These are phyloP conservation scores for Albula glossodonta DNA, from an alignment of 2,113 vertebrate genomes.

Conservation along the genomic window DNA sequence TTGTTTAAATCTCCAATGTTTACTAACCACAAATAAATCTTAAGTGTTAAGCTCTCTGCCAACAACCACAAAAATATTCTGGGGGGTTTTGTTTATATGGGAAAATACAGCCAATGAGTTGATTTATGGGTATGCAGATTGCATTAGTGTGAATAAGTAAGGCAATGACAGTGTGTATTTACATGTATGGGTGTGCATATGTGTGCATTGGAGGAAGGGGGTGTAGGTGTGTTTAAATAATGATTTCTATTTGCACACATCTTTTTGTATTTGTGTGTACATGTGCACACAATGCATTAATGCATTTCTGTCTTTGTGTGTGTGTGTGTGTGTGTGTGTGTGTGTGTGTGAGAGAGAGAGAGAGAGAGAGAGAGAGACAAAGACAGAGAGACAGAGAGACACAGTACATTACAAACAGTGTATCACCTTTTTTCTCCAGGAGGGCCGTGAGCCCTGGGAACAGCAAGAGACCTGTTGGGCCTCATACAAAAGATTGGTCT, in stretches of 20 bases:
- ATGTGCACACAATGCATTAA: too few species aligned
- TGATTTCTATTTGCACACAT: too few species aligned
- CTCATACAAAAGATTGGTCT: slow-evolving; percentile 71
- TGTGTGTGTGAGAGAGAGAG: too few species aligned
- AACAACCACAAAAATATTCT: slow-evolving; percentile 4
- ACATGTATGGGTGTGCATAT: neutral
- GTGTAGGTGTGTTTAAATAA: too few species aligned
- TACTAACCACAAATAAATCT: slow-evolving; percentile 3
- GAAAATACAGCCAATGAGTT: neutral
- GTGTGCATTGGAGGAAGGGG: neutral
- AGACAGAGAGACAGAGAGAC: too few species aligned
- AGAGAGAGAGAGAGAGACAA: too few species aligned
- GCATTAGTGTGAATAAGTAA: neutral
- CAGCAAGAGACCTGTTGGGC: slow-evolving; percentile 65
- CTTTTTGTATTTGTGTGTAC: too few species aligned
- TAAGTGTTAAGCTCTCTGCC: neutral
- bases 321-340: neutral
- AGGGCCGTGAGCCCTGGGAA: slow-evolving; percentile 43
- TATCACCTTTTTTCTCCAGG: slow-evolving; percentile 63
- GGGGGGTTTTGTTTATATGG: neutral
- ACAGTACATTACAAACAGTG: neutral
- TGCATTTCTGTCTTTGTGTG: too few species aligned
- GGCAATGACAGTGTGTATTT: neutral
- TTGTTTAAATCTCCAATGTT: neutral
- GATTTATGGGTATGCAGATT: too few species aligned